A percentile compares a stretch with the other conserved stretches of the same genome.
phyloP scores from a whole-genome alignment of 2,888 invertebrate genomes.

The Euproctis similis region DNA sequence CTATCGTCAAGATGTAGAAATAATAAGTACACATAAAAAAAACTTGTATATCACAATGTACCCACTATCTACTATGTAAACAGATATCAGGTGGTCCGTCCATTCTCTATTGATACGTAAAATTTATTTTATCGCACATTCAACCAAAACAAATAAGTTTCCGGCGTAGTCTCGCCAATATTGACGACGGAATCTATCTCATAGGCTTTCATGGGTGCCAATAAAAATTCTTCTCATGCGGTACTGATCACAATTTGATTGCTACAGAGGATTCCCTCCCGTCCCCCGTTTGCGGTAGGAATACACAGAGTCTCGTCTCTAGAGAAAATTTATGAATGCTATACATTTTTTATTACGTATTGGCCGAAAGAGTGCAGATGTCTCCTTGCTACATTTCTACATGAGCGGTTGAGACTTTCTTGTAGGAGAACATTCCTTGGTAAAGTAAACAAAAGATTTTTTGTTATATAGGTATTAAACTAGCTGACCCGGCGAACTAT shows the following conservation, averaged over 20 bases:
- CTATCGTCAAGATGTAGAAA: no score
- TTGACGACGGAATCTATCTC: constrained; percentile 37
- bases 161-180: constrained; percentile 28
- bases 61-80: no score
- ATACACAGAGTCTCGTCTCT: constrained; percentile 39
- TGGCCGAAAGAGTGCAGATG: constrained; percentile 61
- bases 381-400: constrained; percentile 17
- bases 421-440: no score
- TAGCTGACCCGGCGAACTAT: no score
- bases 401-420: no score
- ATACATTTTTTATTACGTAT: constrained; percentile 66
- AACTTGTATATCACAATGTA: no score
- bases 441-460: no score
- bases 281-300: constrained; percentile 38
- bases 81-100: constrained; percentile 21
- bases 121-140: constrained; percentile 35
- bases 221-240: constrained; percentile 60
- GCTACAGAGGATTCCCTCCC: constrained; percentile 37
- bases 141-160: constrained; percentile 44
- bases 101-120: constrained; percentile 23
- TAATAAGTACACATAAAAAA: no score
- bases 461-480: no score
- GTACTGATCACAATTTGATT: constrained; percentile 67
- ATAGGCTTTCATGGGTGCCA: constrained; percentile 47
- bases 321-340: constrained; percentile 56